Base-by-base conservation (phyloP, 2,888 invertebrate genomes). In the Lordiphosa andalusiaca region DNA sequence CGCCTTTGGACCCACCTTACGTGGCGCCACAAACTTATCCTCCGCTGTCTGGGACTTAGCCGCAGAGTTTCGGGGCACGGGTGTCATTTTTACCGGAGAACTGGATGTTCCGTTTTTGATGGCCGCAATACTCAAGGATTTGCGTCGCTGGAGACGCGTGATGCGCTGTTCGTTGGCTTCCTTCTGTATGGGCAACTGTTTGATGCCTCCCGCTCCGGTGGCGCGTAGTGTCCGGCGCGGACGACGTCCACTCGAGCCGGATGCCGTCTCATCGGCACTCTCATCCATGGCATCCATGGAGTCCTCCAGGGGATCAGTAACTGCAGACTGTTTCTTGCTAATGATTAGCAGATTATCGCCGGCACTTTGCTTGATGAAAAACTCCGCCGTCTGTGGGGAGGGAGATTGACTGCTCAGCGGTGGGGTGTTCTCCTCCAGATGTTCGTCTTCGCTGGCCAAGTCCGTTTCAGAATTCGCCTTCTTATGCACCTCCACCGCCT, bases 41-140 rank as follows among this genome's bases (percentile, higher is more conserved):
- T 50, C 16, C 12, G 36, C 48, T 5, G 41, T n/a, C 2, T 30
- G 19, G 13, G 42, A 50, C 4, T 4, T 38, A 19, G 41, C 16
- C 16, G 39, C 1, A 19, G 53, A 10, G n/a, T n/a, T 5, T 16
- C 76, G 44, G 4, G 80, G 85, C 33, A 81, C 12, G 1, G 72
- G 72, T 0, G 69, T 30, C 83, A 81, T 51, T 50, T 84, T 84
- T 0, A 84, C 66, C 0, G 80, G 85, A 2, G 80, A 71, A 0
- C 68, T 67, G 35, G 71, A 42, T 33, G 59, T 70, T 9, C 55
- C 47, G 4, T 56, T 56, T n/a, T 47, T 49, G 0, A 39, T 44
- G 0, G 52, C 71, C 0, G 57, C 82, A n/a, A 77, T 1, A 3
- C 41, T 37, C 54, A 83, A 42, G 2, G 85, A 78, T 2, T 64